These are phyloP conservation scores for Polyommatus icarus DNA, from an alignment of 2,888 invertebrate genomes.

Conservation along the genomic window DNA sequence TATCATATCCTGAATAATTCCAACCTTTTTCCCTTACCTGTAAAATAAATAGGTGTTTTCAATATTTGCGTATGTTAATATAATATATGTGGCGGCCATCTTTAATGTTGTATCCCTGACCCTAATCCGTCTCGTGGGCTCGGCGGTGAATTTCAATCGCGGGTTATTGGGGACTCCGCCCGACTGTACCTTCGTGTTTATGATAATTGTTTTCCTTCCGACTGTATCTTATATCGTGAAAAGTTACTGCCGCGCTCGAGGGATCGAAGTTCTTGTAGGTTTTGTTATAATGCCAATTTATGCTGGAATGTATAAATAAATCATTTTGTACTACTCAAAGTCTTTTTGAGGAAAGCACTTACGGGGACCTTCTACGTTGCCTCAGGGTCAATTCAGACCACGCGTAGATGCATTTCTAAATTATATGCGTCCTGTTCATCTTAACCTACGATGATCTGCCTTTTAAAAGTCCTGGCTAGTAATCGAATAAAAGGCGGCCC, in stretches of 20 bases:
- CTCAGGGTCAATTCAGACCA: too few relatives aligned
- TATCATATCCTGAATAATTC: conserved; percentile 1
- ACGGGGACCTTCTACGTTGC: too few relatives aligned
- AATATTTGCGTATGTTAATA: conserved; percentile 19
- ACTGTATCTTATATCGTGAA: conserved; percentile 21
- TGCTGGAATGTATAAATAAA: neutral
- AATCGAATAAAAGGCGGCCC: too few relatives aligned
- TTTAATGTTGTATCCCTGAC: conserved; percentile 43
- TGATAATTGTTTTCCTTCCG: conserved; percentile 33
- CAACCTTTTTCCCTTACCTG: neutral
- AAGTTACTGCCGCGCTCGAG: neutral
- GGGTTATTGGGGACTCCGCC: conserved; percentile 35
- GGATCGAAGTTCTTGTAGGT: neutral
- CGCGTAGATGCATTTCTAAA: too few relatives aligned
- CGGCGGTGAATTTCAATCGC: conserved; percentile 47
- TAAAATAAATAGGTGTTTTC: conserved; percentile 15
- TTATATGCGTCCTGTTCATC: too few relatives aligned
- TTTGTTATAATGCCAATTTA: neutral
- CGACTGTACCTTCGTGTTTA: conserved; percentile 43
- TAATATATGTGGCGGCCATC: conserved; percentile 15
- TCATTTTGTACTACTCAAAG: too few relatives aligned
- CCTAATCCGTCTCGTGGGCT: conserved; percentile 41
- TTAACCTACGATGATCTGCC: too few relatives aligned
- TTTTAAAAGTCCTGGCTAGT: too few relatives aligned
- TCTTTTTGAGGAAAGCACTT: too few relatives aligned